Conservation (phyloP, 2,888 invertebrate genomes). For the Platycnemis pennipes region DNA sequence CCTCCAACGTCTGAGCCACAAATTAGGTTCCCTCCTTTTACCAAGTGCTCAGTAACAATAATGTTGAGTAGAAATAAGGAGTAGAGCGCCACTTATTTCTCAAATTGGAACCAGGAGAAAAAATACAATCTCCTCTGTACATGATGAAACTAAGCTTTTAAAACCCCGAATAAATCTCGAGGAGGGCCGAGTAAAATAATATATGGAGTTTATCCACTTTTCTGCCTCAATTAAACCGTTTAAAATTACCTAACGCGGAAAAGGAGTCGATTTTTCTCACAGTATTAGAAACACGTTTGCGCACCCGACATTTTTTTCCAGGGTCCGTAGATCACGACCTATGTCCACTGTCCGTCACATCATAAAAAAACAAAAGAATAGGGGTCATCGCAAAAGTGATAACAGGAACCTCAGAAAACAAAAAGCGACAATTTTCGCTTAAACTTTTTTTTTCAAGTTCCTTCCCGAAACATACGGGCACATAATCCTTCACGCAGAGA, state of each 20-base stretch:
- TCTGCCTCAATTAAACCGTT: background rate
- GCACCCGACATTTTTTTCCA: too few species aligned
- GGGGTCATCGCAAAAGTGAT: background rate
- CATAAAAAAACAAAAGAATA: background rate
- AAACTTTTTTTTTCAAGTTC: background rate
- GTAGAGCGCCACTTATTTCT: background rate
- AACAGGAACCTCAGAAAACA: background rate
- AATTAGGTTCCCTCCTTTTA: too few species aligned
- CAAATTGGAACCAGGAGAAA: background rate
- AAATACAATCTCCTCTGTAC: background rate
- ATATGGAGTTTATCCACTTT: background rate
- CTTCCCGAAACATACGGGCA: background rate
- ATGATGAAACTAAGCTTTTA: background rate
- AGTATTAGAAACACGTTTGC: too few species aligned
- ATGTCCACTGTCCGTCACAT: background rate
- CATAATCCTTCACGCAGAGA: background rate
- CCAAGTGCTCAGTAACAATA: background rate
- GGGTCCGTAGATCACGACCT: background rate
- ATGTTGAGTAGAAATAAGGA: background rate
- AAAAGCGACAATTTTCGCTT: background rate
- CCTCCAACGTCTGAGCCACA: too few species aligned
- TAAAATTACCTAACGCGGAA: background rate
- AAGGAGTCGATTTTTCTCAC: background rate
- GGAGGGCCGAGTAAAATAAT: background rate
- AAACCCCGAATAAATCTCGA: background rate